Evolutionary conservation across 2,113 vertebrate genomes (phyloP), one percentile per base, ranked within the genome.

Genomic region (Chamaea fasciata): DNA sequence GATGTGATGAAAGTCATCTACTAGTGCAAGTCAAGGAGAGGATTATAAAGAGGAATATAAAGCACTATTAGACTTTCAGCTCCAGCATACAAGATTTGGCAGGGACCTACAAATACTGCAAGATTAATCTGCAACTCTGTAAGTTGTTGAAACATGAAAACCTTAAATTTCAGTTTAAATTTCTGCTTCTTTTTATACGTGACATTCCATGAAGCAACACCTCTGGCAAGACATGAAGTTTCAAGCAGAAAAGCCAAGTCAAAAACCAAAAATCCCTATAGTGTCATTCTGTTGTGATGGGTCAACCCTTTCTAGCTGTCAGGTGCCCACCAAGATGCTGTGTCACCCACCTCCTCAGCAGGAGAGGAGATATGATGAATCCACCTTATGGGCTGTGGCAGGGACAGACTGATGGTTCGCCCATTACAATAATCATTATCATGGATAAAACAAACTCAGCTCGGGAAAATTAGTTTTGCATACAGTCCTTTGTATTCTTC

Each of bases 181-280:
- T 46, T 63, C 1, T 0, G 3, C 62, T 60, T 84, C 11, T 59
- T 85, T 70, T 71, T 23, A 41, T 19, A 31, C 3, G 44, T 49
- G 33, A 41, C 8, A 39, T 59, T 86, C 20, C 13, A 33, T 63
- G 47, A 79, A 79, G 6, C 6, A 49, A 13, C 8, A 37, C 4
- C 9, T 31, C 20, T 70, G 70, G 4, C 6, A 70, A 27, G 5
- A 57, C 15, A 42, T 15, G 35, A 70, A 35, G 11, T 86, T 91
- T 26, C 31, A 53, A 44, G 26, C 4, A 22, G 50, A 50, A 56
- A 52, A 37, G 1, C 0, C 24, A 22, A 8, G 1, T 8, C 11
- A 27, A 3, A 37, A 65, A 13, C 4, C 3, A 35, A 46, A 73
- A 55, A 21, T 20, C 0, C 9, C 7, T 31, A 6, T 4, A 35